These are phyloP conservation scores for Mormyrus lacerda DNA, from an alignment of 2,113 vertebrate genomes.

Conservation along the genomic window DNA sequence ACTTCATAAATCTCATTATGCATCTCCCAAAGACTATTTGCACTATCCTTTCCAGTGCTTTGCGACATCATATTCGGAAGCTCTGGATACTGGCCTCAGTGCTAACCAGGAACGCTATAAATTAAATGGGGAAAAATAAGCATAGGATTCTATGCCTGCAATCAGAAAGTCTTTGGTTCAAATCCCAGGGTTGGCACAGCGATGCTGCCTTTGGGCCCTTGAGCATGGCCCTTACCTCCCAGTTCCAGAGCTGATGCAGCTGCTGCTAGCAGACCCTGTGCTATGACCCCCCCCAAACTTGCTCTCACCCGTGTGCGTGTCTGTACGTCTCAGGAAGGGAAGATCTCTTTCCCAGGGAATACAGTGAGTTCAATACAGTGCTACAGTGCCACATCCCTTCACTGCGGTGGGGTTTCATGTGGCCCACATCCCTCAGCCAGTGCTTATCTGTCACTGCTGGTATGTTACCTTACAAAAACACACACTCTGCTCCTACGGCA, in stretches of 20 bases:
- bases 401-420: background rate
- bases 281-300: background rate
- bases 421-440: background rate
- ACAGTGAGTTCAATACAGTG: background rate
- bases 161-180: background rate
- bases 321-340: background rate
- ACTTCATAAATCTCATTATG: constrained; percentile 4
- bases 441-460: background rate
- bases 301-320: background rate
- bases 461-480: background rate
- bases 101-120: background rate
- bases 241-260: background rate
- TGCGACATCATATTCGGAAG: background rate
- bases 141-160: background rate
- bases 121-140: background rate
- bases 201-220: background rate
- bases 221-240: background rate
- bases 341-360: no score
- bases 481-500: background rate
- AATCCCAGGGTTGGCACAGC: background rate
- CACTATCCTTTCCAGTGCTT: background rate
- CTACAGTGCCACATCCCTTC: background rate
- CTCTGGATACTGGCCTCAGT: background rate
- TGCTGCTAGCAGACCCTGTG: background rate
- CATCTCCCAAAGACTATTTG: background rate